Evolutionary conservation across 2,113 vertebrate genomes (phyloP), one percentile per base, ranked within the genome.

Genomic region (Dicentrarchus labrax): DNA sequence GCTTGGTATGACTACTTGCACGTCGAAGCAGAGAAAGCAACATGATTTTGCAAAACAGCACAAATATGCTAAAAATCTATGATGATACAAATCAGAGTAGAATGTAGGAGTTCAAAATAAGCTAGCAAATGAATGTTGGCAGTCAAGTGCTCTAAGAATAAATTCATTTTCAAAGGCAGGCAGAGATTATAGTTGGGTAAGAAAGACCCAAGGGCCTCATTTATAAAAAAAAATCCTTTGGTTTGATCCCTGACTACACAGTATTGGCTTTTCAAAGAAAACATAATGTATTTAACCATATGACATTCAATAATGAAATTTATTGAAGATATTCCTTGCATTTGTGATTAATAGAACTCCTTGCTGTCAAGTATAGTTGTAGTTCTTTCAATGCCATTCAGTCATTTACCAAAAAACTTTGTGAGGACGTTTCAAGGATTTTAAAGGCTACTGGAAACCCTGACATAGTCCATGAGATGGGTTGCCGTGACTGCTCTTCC

Each of bases 401-500:
- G 2, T 56, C 5, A 51, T 30, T 64, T 6, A 15, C 0, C 21
- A 50, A 39, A 57, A 71, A 62, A n/a, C 5, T 45, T 70, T 81
- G 57, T 24, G n/a, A 69, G 60, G 75, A 22, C 10, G 8, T 76
- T 75, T 82, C 43, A 86, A 78, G 67, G 86, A 56, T 69, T 78
- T 82, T 56, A 50, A 76, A 85, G 59, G 59, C 53, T 21, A n/a
- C 16, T 22, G 10, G 11, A 78, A 77, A 21, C 45, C 11, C 45
- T 39, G 79, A 74, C 21, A 41, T 0, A 38, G 22, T 73, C 36
- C 61, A 38, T 24, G 57, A 69, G 77, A 66, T 43, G 17, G 61
- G 76, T 50, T 69, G 45, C 69, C 17, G 0, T 17, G 0, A 43
- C 70, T 4, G 24, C 76, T 77, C 67, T 67, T 71, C 6, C 61